Conservation (phyloP, 2,113 vertebrate genomes). For the Verasper variegatus region DNA sequence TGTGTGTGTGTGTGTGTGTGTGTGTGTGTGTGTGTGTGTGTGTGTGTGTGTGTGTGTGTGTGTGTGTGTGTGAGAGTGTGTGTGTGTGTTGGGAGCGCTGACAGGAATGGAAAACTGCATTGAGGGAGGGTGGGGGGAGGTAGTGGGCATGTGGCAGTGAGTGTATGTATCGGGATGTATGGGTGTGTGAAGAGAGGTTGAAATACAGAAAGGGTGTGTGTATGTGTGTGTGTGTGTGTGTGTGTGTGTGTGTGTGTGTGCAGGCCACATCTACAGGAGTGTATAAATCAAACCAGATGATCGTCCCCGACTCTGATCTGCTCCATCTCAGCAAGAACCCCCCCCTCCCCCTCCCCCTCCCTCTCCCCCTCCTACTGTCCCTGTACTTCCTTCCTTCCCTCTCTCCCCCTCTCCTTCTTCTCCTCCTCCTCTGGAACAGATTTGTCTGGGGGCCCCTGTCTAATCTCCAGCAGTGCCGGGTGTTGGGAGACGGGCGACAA, state of each 20-base stretch:
- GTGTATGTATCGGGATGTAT: conserved; percentile 56
- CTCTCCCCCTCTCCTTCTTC: conserved; percentile 33
- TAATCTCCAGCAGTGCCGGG: conserved; percentile 74
- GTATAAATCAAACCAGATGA: conserved; percentile 80
- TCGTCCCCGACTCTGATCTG: conserved; percentile 54
- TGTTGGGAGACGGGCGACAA: conserved; percentile 78
- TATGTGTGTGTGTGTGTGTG: background rate
- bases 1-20: conserved; percentile 26
- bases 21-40: conserved; percentile 34
- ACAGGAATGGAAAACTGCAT: conserved; percentile 67
- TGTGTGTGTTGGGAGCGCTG: conserved; percentile 51
- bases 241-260: conserved; percentile 25
- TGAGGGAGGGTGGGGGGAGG: conserved; percentile 4
- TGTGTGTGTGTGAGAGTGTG: conserved; percentile 31
- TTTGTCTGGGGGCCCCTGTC: conserved; percentile 74
- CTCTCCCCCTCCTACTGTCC: conserved; percentile 47
- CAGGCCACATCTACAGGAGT: conserved; percentile 54
- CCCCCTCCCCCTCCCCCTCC: conserved; percentile 44
- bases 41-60: conserved; percentile 32
- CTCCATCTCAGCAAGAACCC: conserved; percentile 56
- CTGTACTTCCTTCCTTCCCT: background rate
- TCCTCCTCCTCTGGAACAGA: conserved; percentile 63
- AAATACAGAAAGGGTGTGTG: conserved; percentile 23
- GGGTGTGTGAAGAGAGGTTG: conserved; percentile 29
- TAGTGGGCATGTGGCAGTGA: conserved; percentile 17